Conservation (phyloP, 2,797 vertebrate genomes). For the Hephaestus fuliginosus region DNA sequence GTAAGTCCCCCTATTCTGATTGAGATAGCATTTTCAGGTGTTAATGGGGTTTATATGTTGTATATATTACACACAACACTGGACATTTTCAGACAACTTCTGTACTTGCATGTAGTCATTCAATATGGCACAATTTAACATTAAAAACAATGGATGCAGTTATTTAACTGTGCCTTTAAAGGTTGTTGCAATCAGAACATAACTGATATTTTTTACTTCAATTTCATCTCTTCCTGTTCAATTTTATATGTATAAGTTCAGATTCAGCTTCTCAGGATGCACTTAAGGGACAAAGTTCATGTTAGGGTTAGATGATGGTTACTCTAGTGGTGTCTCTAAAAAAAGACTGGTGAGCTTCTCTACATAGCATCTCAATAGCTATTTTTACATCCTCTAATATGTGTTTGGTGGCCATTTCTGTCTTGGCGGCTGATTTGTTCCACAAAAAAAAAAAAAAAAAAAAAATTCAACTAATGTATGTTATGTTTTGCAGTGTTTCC, state of each 20-base stretch:
- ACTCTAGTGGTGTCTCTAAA: not conserved
- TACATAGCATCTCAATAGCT: not conserved
- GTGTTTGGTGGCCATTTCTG: conserved; percentile 9
- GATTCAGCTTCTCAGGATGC: not conserved
- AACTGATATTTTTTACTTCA: not conserved
- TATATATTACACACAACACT: too few relatives aligned
- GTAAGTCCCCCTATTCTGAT: not conserved
- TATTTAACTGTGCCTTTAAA: not conserved
- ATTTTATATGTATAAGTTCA: not conserved
- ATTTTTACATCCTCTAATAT: not conserved
- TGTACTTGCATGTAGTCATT: not conserved
- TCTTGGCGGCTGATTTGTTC: not conserved
- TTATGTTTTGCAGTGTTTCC: not conserved
- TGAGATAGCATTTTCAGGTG: not conserved
- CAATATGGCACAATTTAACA: not conserved
- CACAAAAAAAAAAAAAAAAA: not conserved
- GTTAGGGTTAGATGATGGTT: not conserved
- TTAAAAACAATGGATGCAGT: not conserved
- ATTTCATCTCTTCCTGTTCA: not conserved
- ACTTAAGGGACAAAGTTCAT: not conserved
- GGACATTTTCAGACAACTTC: not conserved
- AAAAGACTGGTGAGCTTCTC: conserved; percentile 7
- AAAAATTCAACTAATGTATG: not conserved
- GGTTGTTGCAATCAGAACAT: not conserved
- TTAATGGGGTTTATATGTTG: not conserved